phyloP scores from a whole-genome alignment of 2,113 vertebrate species.

The Crotophaga sulcirostris region DNA sequence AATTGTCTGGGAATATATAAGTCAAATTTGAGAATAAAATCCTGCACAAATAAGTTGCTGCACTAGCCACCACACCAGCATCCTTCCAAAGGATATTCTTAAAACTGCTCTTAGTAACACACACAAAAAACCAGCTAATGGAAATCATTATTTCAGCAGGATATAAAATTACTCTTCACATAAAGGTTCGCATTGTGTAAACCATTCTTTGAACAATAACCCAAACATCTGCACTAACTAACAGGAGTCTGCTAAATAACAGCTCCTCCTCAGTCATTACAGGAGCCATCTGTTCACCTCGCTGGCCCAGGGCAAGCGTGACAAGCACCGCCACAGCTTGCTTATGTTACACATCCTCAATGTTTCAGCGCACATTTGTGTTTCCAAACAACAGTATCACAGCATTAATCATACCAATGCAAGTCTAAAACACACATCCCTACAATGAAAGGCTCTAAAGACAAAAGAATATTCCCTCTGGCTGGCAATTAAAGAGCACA shows the following conservation, averaged over 20 bases:
- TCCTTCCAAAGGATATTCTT: background rate
- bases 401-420: background rate
- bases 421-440: background rate
- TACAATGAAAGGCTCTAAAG: background rate
- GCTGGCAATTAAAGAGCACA: background rate
- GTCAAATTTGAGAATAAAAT: background rate
- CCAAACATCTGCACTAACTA: slow-evolving; percentile 4
- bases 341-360: background rate
- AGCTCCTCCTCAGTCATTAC: background rate
- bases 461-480: background rate
- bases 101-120: background rate
- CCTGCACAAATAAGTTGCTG: background rate
- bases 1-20: too few relatives aligned
- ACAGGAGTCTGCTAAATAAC: background rate
- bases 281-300: slow-evolving; percentile 10
- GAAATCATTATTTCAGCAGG: background rate
- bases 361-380: background rate
- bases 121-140: background rate
- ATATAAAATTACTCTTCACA: background rate
- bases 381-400: background rate
- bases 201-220: background rate
- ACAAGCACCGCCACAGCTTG: background rate
- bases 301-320: background rate
- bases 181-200: background rate
- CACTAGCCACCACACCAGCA: background rate